These are phyloP conservation scores for Sorex araneus DNA, from an alignment of 2,113 vertebrate genomes.

Conservation along the genomic window DNA sequence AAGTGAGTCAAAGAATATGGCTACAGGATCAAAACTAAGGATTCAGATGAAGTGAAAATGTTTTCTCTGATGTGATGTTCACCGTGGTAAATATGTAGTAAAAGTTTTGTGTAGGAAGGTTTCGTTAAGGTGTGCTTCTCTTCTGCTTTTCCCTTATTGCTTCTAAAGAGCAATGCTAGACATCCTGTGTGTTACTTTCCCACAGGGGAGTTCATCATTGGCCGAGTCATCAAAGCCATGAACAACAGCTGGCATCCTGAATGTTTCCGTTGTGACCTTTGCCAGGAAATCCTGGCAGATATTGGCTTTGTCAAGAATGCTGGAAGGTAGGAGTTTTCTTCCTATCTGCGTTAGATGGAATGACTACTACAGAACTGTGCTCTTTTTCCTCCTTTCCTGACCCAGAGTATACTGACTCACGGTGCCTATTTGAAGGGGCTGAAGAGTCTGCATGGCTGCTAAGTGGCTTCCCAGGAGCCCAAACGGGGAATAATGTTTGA, in stretches of 20 bases:
- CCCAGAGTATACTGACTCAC: not conserved
- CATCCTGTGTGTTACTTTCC: conserved; percentile 69
- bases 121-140: not conserved
- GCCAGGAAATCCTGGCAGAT: conserved; percentile 95
- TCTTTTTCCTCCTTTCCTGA: not conserved
- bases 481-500: not conserved
- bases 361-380: not conserved
- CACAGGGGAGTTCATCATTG: conserved; percentile 98
- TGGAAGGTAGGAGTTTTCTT: conserved; percentile 91
- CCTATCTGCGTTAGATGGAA: no score
- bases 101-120: not conserved
- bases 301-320: conserved; percentile 99
- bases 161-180: not conserved
- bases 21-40: not conserved
- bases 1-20: not conserved
- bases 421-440: not conserved
- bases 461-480: not conserved
- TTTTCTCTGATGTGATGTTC: not conserved
- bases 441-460: not conserved
- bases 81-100: not conserved
- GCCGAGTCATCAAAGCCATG: conserved; percentile 99
- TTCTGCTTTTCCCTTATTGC: not conserved
- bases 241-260: conserved; percentile 99
- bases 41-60: not conserved
- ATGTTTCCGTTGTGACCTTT: conserved; percentile 98